Conservation (phyloP, 2,888 invertebrate genomes). For the Morpho deidamia region DNA sequence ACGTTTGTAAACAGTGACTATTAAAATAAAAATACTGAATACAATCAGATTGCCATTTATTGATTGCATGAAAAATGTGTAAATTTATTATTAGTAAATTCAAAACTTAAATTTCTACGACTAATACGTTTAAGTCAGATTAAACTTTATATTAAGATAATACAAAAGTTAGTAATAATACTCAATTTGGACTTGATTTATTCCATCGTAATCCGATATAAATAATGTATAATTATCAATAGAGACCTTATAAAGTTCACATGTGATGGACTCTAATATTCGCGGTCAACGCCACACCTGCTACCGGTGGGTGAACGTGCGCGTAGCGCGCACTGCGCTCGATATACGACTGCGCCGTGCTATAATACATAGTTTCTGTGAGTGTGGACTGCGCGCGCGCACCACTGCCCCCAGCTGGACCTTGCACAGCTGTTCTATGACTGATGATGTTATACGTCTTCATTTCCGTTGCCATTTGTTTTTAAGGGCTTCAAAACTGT, state of each 20-base stretch:
- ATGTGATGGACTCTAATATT: conserved; percentile 26
- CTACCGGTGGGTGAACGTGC: conserved; percentile 27
- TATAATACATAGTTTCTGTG: background rate
- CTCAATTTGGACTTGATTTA: no score
- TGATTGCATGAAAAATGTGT: no score
- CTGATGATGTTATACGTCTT: conserved; percentile 26
- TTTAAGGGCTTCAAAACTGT: background rate
- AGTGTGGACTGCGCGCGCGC: conserved; percentile 24
- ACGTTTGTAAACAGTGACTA: no score
- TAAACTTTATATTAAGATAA: no score
- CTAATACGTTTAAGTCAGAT: no score
- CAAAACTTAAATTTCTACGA: no score
- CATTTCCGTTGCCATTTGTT: conserved; percentile 5
- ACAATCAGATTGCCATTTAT: no score
- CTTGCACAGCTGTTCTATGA: conserved; percentile 32
- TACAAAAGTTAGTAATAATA: background rate
- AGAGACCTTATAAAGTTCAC: conserved; percentile 32
- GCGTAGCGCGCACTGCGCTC: conserved; percentile 67
- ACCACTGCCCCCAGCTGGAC: conserved; percentile 28
- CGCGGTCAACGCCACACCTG: conserved; percentile 27
- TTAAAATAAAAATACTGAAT: no score
- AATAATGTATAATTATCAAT: no score
- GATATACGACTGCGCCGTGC: conserved; percentile 38
- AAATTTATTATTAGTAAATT: no score
- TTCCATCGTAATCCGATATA: no score